These are phyloP conservation scores for Drosophila littoralis DNA, from an alignment of 1,140 invertebrate genomes.

Conservation along the genomic window DNA sequence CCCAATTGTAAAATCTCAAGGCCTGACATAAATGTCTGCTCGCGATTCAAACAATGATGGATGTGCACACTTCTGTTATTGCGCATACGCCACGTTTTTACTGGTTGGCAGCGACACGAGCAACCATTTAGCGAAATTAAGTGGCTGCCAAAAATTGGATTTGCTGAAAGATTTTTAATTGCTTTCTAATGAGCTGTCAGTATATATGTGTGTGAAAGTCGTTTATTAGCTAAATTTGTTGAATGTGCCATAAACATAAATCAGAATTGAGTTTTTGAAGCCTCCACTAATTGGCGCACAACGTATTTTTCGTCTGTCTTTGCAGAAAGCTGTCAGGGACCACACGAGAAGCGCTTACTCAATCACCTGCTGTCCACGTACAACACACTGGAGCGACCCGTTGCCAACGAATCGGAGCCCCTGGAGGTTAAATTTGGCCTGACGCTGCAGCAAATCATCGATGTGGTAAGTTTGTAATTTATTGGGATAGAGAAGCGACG, in stretches of 20 bases:
- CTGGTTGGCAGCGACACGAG: neutral
- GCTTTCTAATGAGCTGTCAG: constrained; percentile 64
- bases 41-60: constrained; percentile 1
- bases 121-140: constrained; percentile 57
- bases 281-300: constrained; percentile 48
- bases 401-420: constrained; percentile 96
- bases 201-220: constrained; percentile 4
- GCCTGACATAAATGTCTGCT: neutral
- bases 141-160: constrained; percentile 55
- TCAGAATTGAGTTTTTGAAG: constrained; percentile 23
- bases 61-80: constrained; percentile 4
- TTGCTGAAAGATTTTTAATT: constrained; percentile 60
- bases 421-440: constrained; percentile 97
- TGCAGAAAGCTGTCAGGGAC: constrained; percentile 91
- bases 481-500: constrained; percentile 6
- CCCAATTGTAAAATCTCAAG: too few relatives aligned
- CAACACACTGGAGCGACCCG: constrained; percentile 97
- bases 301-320: constrained; percentile 28
- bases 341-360: constrained; percentile 95
- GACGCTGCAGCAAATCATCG: constrained; percentile 99
- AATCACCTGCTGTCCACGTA: constrained; percentile 96
- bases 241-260: constrained; percentile 61
- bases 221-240: constrained; percentile 62
- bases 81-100: constrained; percentile 17
- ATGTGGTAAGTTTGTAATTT: constrained; percentile 93